Conservation (phyloP, 2,888 invertebrate genomes). For the Limnephilus auricula region DNA sequence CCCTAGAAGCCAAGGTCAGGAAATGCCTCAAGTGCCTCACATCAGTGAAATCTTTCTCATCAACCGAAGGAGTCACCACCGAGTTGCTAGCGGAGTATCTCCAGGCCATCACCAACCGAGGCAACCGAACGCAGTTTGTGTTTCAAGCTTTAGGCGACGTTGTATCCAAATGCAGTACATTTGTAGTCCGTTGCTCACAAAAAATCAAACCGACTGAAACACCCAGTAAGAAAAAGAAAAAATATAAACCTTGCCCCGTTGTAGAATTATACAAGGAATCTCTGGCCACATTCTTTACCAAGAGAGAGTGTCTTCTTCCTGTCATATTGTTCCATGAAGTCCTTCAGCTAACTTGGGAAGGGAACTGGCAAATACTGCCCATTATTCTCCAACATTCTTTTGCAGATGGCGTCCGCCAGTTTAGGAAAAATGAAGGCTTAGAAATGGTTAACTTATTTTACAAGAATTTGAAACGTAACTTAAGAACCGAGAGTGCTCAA, state of each 20-base stretch:
- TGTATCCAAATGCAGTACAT: constrained; percentile 80
- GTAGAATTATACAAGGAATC: constrained; percentile 76
- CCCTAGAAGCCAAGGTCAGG: constrained; percentile 81
- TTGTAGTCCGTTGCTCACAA: constrained; percentile 81
- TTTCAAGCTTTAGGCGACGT: constrained; percentile 83
- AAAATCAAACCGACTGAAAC: constrained; percentile 72
- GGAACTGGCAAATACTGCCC: constrained; percentile 79
- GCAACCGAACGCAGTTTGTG: constrained; percentile 80
- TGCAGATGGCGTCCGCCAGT: constrained; percentile 79
- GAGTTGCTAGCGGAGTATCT: constrained; percentile 77
- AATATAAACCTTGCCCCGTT: constrained; percentile 71
- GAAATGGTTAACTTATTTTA: constrained; percentile 83
- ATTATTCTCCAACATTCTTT: constrained; percentile 80
- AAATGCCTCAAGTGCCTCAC: constrained; percentile 80
- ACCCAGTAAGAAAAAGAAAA: constrained; percentile 71
- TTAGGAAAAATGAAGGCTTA: constrained; percentile 82
- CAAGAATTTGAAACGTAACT: constrained; percentile 76
- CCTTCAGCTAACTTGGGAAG: constrained; percentile 82
- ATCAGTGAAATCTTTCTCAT: constrained; percentile 79
- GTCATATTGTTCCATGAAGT: constrained; percentile 82
- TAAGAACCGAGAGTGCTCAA: constrained; percentile 72
- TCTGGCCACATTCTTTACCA: constrained; percentile 79
- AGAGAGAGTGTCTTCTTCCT: constrained; percentile 81
- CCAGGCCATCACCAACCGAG: constrained; percentile 80
- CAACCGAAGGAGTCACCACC: constrained; percentile 77